phyloP scores from a whole-genome alignment of 2,113 vertebrate genomes.

The Asarcornis scutulata region DNA sequence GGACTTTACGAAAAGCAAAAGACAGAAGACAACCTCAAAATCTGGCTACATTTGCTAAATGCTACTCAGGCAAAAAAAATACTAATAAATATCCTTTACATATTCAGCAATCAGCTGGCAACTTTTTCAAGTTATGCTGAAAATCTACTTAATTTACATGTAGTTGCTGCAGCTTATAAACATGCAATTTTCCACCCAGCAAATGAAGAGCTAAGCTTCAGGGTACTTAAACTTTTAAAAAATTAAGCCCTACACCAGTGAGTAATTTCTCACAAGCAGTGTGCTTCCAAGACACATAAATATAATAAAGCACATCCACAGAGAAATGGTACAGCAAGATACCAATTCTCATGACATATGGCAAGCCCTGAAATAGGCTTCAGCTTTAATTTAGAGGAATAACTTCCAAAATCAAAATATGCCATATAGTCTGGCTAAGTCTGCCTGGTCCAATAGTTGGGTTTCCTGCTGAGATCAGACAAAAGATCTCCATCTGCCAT shows the following conservation, averaged over 20 bases:
- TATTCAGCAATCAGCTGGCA: background rate
- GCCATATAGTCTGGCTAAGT: background rate
- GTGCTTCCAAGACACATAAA: background rate
- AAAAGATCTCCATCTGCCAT: background rate
- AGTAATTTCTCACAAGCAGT: background rate
- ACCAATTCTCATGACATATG: background rate
- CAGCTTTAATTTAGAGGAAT: background rate
- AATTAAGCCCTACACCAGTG: background rate
- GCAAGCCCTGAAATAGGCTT: background rate
- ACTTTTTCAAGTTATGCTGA: background rate
- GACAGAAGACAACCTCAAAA: background rate
- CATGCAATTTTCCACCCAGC: background rate
- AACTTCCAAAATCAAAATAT: background rate
- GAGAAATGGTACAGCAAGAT: background rate
- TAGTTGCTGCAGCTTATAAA: background rate
- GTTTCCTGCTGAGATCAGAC: background rate
- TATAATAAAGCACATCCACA: background rate
- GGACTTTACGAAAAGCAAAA: background rate
- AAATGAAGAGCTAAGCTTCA: background rate
- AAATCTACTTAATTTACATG: background rate
- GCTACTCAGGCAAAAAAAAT: background rate
- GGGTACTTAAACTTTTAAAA: background rate
- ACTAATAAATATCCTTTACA: background rate
- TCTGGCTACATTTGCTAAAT: background rate
- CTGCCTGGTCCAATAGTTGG: background rate